Conservation (phyloP, 2,888 invertebrate species). For the Nysson spinosus region DNA sequence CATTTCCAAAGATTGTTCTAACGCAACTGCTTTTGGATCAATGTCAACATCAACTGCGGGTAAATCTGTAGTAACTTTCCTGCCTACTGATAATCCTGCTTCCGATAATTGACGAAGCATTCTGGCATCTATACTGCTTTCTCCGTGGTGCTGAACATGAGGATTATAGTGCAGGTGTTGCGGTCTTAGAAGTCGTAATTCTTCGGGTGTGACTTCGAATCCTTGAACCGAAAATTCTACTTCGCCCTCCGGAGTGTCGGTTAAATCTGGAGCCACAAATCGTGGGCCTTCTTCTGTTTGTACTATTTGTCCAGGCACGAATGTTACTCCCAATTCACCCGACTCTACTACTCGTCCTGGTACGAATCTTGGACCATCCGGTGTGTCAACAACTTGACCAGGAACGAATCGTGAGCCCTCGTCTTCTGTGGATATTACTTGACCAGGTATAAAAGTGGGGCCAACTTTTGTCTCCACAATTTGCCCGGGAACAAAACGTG, state of each 20-base stretch:
- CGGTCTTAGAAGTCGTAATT: conserved; percentile 75
- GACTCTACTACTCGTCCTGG: conserved; percentile 79
- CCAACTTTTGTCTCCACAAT: conserved; percentile 87
- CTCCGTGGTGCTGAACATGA: conserved; percentile 77
- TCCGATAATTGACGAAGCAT: conserved; percentile 84
- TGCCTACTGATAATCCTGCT: conserved; percentile 84
- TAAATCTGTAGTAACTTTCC: conserved; percentile 81
- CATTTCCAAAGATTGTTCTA: conserved; percentile 71
- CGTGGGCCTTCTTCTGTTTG: conserved; percentile 80
- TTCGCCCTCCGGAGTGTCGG: conserved; percentile 82
- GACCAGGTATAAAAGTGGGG: conserved; percentile 88
- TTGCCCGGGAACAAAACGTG: conserved; percentile 88
- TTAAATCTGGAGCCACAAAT: conserved; percentile 84
- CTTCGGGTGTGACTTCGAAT: conserved; percentile 80
- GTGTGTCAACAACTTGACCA: conserved; percentile 86
- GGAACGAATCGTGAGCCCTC: conserved; percentile 80
- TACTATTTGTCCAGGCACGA: conserved; percentile 79
- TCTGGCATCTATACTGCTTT: conserved; percentile 82
- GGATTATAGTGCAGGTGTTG: conserved; percentile 71
- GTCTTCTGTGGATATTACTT: conserved; percentile 83
- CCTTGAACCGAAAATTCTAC: conserved; percentile 86
- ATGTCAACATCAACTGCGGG: conserved; percentile 81
- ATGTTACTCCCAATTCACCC: conserved; percentile 76
- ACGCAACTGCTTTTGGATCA: conserved; percentile 72
- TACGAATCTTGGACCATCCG: conserved; percentile 83